Conservation (phyloP, 64 coral and sea anemone genomes). For the Hydrozoanthus tunicans region DNA sequence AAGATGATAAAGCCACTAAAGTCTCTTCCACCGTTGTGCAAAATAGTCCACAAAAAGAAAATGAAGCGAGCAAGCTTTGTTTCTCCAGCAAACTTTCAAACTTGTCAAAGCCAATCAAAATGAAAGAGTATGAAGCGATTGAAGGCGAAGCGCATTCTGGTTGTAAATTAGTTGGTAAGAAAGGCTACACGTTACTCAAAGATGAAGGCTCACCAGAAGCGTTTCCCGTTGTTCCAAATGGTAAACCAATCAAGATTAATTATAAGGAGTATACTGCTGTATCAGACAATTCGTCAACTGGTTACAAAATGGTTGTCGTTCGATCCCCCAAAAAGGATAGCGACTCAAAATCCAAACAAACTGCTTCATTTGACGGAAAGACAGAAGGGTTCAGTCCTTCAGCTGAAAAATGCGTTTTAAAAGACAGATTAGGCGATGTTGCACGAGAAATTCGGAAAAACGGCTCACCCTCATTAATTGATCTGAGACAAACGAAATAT, state of each 20-base stretch:
- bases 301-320: slow-evolving; percentile 37
- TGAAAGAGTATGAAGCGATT: slow-evolving; percentile 24
- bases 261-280: slow-evolving; percentile 14
- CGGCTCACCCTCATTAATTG: slow-evolving; percentile 5
- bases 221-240: not conserved
- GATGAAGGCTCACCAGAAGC: not conserved
- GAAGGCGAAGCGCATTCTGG: slow-evolving; percentile 1
- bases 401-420: not conserved
- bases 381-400: slow-evolving; percentile 1
- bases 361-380: not conserved
- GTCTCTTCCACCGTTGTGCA: not conserved
- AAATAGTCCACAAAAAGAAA: not conserved
- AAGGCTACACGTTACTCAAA: not conserved
- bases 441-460: not conserved
- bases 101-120: slow-evolving; percentile 20
- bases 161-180: slow-evolving; percentile 36
- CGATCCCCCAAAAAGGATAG: not conserved
- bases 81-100: slow-evolving; percentile 2
- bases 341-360: not conserved
- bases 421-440: not conserved
- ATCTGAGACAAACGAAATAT: slow-evolving; percentile 37
- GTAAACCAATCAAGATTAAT: slow-evolving; percentile 5
- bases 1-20: not conserved
- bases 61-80: not conserved
- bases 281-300: not conserved